A percentile compares a stretch with the other conserved stretches of the same genome.
Conservation (phyloP, 2,888 invertebrate genomes). For the Metopia argyrocephala region DNA sequence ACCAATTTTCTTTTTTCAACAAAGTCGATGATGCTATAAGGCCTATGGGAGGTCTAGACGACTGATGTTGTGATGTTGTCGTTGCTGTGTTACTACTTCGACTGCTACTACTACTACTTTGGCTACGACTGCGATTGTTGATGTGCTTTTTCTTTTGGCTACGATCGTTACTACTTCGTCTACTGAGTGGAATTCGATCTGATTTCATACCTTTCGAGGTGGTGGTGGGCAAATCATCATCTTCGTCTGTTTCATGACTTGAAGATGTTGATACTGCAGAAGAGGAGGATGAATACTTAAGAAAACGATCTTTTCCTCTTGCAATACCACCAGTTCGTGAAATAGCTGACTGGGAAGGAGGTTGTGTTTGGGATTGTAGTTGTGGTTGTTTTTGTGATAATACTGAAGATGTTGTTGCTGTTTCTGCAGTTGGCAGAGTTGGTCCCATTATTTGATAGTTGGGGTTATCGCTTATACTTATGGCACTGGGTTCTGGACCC, state of each 20-base stretch:
- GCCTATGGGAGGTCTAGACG: constrained; percentile 14
- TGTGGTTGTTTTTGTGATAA: constrained; percentile 37
- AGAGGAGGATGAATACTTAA: constrained; percentile 54
- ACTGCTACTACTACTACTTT: constrained; percentile 61
- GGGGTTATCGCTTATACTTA: constrained; percentile 68
- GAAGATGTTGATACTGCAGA: constrained; percentile 58
- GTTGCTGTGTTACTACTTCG: constrained; percentile 55
- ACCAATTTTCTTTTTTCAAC: constrained; percentile 75
- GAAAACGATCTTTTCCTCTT: constrained; percentile 16
- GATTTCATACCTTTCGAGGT: constrained; percentile 72
- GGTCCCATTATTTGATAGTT: constrained; percentile 71
- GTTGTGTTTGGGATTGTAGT: constrained; percentile 1
- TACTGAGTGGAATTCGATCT: constrained; percentile 72
- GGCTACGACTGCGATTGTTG: constrained; percentile 64
- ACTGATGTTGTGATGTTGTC: constrained; percentile 56
- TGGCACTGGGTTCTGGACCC: constrained; percentile 38
- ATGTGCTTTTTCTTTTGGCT: constrained; percentile 48
- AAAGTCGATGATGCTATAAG: constrained; percentile 57
- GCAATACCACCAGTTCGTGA: constrained; percentile 18
- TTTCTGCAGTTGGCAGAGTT: constrained; percentile 9
- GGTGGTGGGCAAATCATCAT: constrained; percentile 66
- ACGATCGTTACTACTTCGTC: constrained; percentile 66
- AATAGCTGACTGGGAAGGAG: background rate
- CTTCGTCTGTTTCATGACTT: constrained; percentile 67
- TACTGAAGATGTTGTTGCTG: constrained; percentile 55